A percentile compares a stretch with the other conserved stretches of the same genome.
Conservation (phyloP, 1,140 invertebrate genomes). For the Heliconius eleuchia region DNA sequence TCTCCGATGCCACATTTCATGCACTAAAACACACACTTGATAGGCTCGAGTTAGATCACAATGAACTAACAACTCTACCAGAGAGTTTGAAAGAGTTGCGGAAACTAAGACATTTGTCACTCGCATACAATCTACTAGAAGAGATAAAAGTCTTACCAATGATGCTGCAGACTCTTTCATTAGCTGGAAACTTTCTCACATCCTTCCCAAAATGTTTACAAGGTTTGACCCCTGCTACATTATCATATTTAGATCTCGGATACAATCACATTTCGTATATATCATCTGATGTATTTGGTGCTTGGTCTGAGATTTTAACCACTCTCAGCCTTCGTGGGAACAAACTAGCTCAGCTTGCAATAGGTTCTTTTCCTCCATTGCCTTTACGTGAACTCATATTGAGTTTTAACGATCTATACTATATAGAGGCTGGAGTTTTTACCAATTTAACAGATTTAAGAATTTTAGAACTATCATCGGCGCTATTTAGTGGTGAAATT, state of each 20-base stretch:
- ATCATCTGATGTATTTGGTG: constrained; percentile 84
- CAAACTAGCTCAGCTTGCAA: constrained; percentile 85
- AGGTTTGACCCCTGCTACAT: constrained; percentile 83
- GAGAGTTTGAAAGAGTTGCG: constrained; percentile 83
- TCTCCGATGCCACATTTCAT: constrained; percentile 85
- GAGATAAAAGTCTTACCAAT: constrained; percentile 73
- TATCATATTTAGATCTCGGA: constrained; percentile 90
- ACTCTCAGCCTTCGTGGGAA: constrained; percentile 92
- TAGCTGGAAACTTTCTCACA: constrained; percentile 88
- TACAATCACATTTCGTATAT: constrained; percentile 90
- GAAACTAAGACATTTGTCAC: constrained; percentile 87
- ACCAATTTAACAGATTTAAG: constrained; percentile 85
- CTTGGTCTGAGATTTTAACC: constrained; percentile 87
- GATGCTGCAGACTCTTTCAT: constrained; percentile 86
- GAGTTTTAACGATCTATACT: constrained; percentile 91
- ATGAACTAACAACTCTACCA: constrained; percentile 85
- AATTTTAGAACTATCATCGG: constrained; percentile 91
- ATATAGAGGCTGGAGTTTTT: constrained; percentile 87
- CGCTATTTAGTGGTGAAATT: constrained; percentile 87
- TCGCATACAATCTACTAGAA: constrained; percentile 89
- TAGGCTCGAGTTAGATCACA: constrained; percentile 90
- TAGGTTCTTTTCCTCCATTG: constrained; percentile 85
- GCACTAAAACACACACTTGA: constrained; percentile 86
- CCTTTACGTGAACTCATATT: constrained; percentile 90
- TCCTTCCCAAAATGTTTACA: constrained; percentile 85